A percentile compares a stretch with the other conserved stretches of the same genome.
phyloP scores from a whole-genome alignment of 2,888 invertebrate species.

The Orthosia cruda region DNA sequence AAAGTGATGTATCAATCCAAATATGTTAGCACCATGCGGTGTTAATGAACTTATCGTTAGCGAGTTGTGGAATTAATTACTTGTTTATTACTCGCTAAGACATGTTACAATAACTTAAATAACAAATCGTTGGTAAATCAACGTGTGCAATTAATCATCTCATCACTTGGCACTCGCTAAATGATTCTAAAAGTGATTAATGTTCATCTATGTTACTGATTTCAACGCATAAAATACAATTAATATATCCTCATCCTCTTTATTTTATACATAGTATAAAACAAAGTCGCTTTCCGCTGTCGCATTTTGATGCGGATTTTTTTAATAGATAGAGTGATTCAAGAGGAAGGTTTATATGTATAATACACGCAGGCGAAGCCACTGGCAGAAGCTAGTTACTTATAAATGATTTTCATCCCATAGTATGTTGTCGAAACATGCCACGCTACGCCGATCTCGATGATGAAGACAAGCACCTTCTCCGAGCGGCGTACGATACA shows the following conservation, averaged over 20 bases:
- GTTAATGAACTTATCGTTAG: background rate
- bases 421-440: constrained; percentile 78
- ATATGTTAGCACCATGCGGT: constrained; percentile 49
- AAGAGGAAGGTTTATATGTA: too few species aligned
- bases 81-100: constrained; percentile 2
- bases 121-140: constrained; percentile 21
- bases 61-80: background rate
- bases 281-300: too few species aligned
- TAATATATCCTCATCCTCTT: too few species aligned
- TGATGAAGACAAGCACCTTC: constrained; percentile 85
- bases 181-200: constrained; percentile 13
- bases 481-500: constrained; percentile 85
- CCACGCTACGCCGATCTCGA: constrained; percentile 83
- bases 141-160: constrained; percentile 13
- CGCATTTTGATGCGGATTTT: too few species aligned
- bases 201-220: background rate
- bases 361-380: too few species aligned
- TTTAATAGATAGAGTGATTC: too few species aligned
- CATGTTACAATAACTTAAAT: constrained; percentile 1
- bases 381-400: too few species aligned
- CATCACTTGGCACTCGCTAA: constrained; percentile 14
- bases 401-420: too few species aligned
- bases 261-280: too few species aligned
- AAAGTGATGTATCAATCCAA: constrained; percentile 14
- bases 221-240: background rate